A percentile compares a stretch with the other conserved stretches of the same genome.
Conservation (phyloP, 2,113 vertebrate genomes). For the Rallus limicola region DNA sequence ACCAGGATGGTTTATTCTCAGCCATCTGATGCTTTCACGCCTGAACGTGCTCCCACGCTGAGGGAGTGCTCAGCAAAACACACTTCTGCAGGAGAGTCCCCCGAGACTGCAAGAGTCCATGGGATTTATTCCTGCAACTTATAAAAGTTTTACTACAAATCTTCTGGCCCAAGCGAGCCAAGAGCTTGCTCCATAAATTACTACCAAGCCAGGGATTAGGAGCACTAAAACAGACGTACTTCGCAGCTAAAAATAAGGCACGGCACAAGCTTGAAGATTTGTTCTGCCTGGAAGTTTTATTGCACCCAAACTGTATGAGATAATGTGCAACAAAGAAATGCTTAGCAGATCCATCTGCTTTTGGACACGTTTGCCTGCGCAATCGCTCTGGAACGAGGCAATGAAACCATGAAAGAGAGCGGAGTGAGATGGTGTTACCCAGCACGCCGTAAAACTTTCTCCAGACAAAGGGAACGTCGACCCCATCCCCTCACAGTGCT, state of each 20-base stretch:
- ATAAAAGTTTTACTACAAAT: constrained; percentile 66
- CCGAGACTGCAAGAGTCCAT: neutral
- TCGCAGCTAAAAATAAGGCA: constrained; percentile 61
- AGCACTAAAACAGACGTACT: constrained; percentile 69
- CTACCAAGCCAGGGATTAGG: constrained; percentile 65
- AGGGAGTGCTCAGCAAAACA: constrained; percentile 16
- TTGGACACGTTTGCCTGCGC: constrained; percentile 24
- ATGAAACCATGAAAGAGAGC: neutral
- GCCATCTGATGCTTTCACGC: neutral
- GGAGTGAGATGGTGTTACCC: neutral
- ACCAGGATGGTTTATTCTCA: neutral
- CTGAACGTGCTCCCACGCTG: neutral
- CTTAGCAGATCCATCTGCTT: constrained; percentile 64
- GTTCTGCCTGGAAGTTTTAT: constrained; percentile 70
- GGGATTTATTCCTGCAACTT: constrained; percentile 64
- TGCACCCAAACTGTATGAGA: constrained; percentile 67
- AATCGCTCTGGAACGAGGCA: constrained; percentile 38
- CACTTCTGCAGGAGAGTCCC: constrained; percentile 12
- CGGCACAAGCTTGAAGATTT: constrained; percentile 60
- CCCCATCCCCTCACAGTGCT: neutral
- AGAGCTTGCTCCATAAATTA: constrained; percentile 65
- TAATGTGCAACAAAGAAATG: constrained; percentile 49
- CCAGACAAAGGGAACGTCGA: neutral
- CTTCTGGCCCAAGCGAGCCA: constrained; percentile 16
- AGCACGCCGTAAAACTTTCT: neutral